Evolutionary conservation across 2,113 vertebrate species (phyloP).

Genomic region (Mobula hypostoma): DNA sequence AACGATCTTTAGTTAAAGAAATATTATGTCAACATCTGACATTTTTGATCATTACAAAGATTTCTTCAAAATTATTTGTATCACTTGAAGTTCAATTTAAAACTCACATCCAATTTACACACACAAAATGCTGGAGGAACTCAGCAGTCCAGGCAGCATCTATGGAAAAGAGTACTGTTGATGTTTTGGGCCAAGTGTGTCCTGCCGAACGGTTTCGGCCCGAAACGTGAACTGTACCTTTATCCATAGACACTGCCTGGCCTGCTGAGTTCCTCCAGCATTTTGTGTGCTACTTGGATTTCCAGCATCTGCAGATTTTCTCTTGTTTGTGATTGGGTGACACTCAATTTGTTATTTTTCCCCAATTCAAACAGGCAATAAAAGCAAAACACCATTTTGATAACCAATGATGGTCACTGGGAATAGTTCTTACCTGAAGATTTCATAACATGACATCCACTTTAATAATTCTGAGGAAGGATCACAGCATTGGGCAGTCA

Average conservation of each 20-base stretch:
- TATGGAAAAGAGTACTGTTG: too few species aligned
- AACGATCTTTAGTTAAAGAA: background rate
- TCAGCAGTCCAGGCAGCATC: too few species aligned
- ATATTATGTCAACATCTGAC: background rate
- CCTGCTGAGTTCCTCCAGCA: too few species aligned
- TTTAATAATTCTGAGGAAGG: background rate
- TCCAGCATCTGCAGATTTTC: too few species aligned
- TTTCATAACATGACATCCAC: background rate
- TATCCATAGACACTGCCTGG: too few species aligned
- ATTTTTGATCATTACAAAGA: background rate
- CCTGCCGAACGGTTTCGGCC: too few species aligned
- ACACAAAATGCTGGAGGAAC: too few species aligned
- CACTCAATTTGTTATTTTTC: background rate
- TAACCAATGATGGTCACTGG: background rate
- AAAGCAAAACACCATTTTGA: too few species aligned
- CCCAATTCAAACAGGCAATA: background rate
- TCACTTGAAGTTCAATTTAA: background rate
- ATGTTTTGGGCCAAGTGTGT: too few species aligned
- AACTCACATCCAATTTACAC: too few species aligned
- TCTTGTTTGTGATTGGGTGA: background rate
- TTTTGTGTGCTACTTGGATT: too few species aligned
- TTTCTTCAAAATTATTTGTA: background rate
- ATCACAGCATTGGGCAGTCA: background rate
- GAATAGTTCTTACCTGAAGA: background rate
- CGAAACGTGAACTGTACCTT: too few species aligned